These are phyloP conservation scores for Fistularia tabacaria DNA, from an alignment of 2,797 vertebrate genomes.

Conservation along the genomic window DNA sequence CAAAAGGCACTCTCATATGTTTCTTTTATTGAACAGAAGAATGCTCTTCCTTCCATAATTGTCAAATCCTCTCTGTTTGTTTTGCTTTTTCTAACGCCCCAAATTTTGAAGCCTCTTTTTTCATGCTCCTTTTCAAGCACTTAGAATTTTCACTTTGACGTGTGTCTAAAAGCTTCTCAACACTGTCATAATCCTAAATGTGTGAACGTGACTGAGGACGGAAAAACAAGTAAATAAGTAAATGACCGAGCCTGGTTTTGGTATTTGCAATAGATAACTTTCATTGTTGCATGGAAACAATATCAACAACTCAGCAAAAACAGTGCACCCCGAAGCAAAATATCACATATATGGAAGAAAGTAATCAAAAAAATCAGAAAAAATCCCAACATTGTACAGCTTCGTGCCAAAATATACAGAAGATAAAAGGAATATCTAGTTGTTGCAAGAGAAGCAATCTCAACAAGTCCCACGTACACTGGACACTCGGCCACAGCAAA, in stretches of 20 bases:
- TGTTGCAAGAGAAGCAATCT: conserved; percentile 51
- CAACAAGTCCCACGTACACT: conserved; percentile 72
- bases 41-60: too few species aligned
- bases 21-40: too few species aligned
- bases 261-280: conserved; percentile 83
- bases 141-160: too few species aligned
- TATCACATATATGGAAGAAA: conserved; percentile 77
- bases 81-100: too few species aligned
- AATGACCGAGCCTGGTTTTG: conserved; percentile 74
- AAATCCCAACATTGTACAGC: conserved; percentile 57
- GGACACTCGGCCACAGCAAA: conserved; percentile 72
- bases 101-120: too few species aligned
- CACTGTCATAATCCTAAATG: neutral
- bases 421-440: conserved; percentile 75
- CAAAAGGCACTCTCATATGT: too few species aligned
- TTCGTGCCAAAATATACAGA: conserved; percentile 85
- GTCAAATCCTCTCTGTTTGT: too few species aligned
- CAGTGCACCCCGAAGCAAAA: conserved; percentile 81
- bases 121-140: too few species aligned
- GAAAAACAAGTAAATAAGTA: conserved; percentile 43
- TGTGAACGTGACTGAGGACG: too few species aligned
- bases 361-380: conserved; percentile 43
- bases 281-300: conserved; percentile 85
- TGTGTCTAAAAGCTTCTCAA: too few species aligned
- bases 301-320: conserved; percentile 86